These are phyloP conservation scores for Drosophila insularis DNA, from an alignment of 1,140 invertebrate species.

Conservation along the genomic window DNA sequence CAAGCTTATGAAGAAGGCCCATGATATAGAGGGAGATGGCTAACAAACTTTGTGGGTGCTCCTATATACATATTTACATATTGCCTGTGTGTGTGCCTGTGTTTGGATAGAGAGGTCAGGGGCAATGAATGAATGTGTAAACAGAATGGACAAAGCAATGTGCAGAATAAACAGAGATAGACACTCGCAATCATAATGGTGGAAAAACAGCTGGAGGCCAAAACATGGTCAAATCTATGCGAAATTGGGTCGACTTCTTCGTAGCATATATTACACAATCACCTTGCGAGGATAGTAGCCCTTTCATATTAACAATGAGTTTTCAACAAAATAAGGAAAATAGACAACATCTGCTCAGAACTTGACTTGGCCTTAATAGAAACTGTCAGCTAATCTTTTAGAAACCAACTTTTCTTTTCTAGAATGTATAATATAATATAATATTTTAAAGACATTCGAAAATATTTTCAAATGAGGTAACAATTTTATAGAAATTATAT, in stretches of 20 bases:
- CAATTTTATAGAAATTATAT: too few species aligned
- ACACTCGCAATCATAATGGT: background rate
- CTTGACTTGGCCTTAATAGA: too few species aligned
- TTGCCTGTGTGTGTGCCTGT: background rate
- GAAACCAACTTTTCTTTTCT: too few species aligned
- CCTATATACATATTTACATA: background rate
- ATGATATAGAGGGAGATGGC: slow-evolving; percentile 29
- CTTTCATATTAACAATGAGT: background rate
- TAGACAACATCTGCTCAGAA: too few species aligned
- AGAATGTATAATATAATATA: too few species aligned
- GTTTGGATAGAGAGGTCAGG: background rate
- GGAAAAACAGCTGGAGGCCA: slow-evolving; percentile 31
- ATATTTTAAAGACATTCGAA: too few species aligned
- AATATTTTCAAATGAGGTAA: too few species aligned
- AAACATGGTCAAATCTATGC: background rate
- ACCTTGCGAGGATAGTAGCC: background rate
- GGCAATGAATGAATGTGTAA: slow-evolving; percentile 8
- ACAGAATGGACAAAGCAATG: slow-evolving; percentile 15
- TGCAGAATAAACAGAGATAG: slow-evolving; percentile 5
- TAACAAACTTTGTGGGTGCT: slow-evolving; percentile 22
- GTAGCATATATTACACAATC: background rate
- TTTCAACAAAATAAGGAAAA: too few species aligned
- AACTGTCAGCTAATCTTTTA: too few species aligned
- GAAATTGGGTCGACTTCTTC: background rate
- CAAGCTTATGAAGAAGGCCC: background rate